Base-by-base conservation (phyloP, 2,113 vertebrate species). In the Emydura subglobosa region DNA sequence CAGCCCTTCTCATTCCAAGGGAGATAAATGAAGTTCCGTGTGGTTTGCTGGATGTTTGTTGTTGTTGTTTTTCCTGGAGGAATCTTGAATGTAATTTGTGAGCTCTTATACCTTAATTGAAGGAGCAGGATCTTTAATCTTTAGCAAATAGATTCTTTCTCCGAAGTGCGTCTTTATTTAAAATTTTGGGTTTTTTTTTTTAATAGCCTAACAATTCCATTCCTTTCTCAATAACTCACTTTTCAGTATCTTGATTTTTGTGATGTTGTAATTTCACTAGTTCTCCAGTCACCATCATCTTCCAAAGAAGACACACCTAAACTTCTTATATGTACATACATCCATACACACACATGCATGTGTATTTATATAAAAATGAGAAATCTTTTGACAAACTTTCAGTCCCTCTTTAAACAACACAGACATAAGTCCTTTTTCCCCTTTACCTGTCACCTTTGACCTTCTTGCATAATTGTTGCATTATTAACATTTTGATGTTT, bases 211-310 rank as follows among this genome's bases (percentile, higher is more conserved):
- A 76, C 22, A 47, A 44, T 44, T 27, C 1, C 76, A 39, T 89
- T 84, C 90, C 68, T 5, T 92, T 10, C 14, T 4, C 0, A 0
- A 5, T 88, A 50, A 72, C 7, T 21, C 44, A 1, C 5, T 44
- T 85, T 91, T 90, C 47, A 76, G 7, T 83, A 0, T 54, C 7
- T 27, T 82, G 54, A 0, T 3, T 85, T 87, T 89, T 91, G 34
- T 85, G 50, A 59, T 89, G 50, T 83, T 51, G 11, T 29, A 92
- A 16, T 34, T 96, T 94, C 12, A 54, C 5, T 84, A 79, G 44
- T 86, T 80, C 44, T 88, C 53, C 79, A 79, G 1, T 83, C 11
- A 4, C 51, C 50, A 6, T 10, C 5, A 8, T 86, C 10, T 86
- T 92, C 57, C 74, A 16, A 50, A 88, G n/a, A 54, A 54, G 83